Evolutionary conservation across 2,888 invertebrate species (phyloP).

Genomic region (Xanthostigma xanthostigma): DNA sequence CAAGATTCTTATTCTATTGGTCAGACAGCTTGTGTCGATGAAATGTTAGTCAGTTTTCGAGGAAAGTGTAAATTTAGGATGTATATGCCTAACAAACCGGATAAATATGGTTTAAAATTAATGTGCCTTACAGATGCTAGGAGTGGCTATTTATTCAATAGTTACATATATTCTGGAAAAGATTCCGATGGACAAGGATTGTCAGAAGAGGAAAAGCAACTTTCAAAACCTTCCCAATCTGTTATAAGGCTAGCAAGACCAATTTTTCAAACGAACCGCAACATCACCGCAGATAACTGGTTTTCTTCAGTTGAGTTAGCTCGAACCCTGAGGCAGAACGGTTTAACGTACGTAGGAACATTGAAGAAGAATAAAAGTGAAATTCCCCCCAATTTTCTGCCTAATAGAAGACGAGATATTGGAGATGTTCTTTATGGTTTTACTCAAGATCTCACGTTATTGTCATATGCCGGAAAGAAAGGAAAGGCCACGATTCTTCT

Average conservation of each 20-base stretch:
- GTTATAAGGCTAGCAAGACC: constrained; percentile 17
- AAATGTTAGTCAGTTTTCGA: constrained; percentile 14
- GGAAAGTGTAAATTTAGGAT: constrained; percentile 10
- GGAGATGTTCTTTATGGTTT: constrained; percentile 13
- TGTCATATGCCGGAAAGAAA: constrained; percentile 12
- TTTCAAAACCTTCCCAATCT: constrained; percentile 17
- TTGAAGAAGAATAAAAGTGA: constrained; percentile 16
- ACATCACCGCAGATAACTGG: constrained; percentile 21
- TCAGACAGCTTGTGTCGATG: constrained; percentile 15
- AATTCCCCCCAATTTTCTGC: constrained; percentile 6
- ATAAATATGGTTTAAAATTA: constrained; percentile 16
- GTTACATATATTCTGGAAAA: too few species aligned
- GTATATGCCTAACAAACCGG: constrained; percentile 15
- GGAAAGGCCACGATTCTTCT: constrained; percentile 12
- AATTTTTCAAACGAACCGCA: constrained; percentile 17
- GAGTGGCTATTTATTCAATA: constrained; percentile 15
- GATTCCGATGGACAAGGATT: constrained; percentile 17
- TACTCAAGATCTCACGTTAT: constrained; percentile 11
- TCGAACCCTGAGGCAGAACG: constrained; percentile 10
- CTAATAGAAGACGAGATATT: constrained; percentile 5
- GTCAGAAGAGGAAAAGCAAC: constrained; percentile 14
- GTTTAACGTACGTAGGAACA: constrained; percentile 15
- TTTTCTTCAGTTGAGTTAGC: constrained; percentile 18
- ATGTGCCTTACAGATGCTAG: constrained; percentile 14
- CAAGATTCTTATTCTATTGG: constrained; percentile 11